phyloP scores from a whole-genome alignment of 2,888 invertebrate genomes.

The Argynnis bischoffii region DNA sequence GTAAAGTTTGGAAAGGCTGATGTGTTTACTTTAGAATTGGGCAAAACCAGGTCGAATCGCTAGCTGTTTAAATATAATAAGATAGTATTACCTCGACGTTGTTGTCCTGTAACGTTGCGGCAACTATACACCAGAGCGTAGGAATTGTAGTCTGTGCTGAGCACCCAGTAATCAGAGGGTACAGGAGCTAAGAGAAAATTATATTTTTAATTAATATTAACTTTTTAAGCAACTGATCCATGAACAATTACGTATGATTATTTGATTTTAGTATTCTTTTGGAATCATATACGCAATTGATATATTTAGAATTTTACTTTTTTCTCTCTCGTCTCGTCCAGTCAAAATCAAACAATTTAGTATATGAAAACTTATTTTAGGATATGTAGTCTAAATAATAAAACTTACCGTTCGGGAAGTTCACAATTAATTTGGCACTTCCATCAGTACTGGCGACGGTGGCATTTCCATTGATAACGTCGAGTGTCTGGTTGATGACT shows the following conservation, averaged over 20 bases:
- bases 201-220: too few relatives aligned
- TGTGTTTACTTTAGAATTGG: too few relatives aligned
- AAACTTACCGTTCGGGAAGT: conserved; percentile 72
- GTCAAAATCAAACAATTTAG: too few relatives aligned
- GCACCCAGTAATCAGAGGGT: conserved; percentile 48
- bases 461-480: conserved; percentile 53
- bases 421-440: conserved; percentile 82
- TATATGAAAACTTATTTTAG: background rate
- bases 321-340: too few relatives aligned
- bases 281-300: too few relatives aligned
- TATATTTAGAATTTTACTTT: too few relatives aligned
- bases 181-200: conserved; percentile 43
- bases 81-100: conserved; percentile 43
- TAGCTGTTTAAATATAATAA: background rate
- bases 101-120: conserved; percentile 61
- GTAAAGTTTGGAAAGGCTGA: too few relatives aligned
- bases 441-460: conserved; percentile 77
- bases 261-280: too few relatives aligned
- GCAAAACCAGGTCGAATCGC: too few relatives aligned
- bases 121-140: conserved; percentile 85
- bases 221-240: too few relatives aligned
- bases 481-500: conserved; percentile 51
- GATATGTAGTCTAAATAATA: background rate
- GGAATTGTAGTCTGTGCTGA: conserved; percentile 81
- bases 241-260: too few relatives aligned